phyloP scores from a whole-genome alignment of 2,888 invertebrate genomes.

The Glaucopsyche alexis region DNA sequence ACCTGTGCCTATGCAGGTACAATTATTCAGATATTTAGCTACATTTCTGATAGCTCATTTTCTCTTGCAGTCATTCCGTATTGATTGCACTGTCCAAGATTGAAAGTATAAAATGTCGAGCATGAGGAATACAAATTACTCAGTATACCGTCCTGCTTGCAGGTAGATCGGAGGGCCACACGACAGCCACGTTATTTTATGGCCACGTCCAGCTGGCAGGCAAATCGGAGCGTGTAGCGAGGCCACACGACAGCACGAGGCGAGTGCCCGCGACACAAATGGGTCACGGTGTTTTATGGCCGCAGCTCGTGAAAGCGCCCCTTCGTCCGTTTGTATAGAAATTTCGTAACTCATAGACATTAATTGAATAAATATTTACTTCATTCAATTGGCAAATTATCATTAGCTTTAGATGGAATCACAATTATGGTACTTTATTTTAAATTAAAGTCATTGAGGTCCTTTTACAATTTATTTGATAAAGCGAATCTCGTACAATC shows the following conservation, averaged over 20 bases:
- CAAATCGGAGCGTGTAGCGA: not conserved
- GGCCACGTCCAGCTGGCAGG: not conserved
- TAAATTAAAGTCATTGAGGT: not conserved
- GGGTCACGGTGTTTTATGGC: constrained; percentile 64
- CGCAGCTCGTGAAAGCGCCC: constrained; percentile 45
- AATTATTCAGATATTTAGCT: too few relatives aligned
- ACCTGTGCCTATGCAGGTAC: too few relatives aligned
- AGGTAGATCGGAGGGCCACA: too few relatives aligned
- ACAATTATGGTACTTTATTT: not conserved
- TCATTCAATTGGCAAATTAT: constrained; percentile 19
- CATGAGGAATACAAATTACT: too few relatives aligned
- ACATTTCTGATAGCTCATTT: too few relatives aligned
- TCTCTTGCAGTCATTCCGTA: too few relatives aligned
- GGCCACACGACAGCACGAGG: constrained; percentile 41
- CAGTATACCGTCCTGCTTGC: too few relatives aligned
- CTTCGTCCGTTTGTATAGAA: constrained; percentile 43
- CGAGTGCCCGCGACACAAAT: constrained; percentile 66
- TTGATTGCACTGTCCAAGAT: too few relatives aligned
- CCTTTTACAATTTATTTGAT: too few relatives aligned
- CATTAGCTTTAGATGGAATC: not conserved
- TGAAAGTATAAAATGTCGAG: too few relatives aligned
- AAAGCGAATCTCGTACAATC: too few relatives aligned
- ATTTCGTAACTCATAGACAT: constrained; percentile 31
- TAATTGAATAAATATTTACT: constrained; percentile 4
- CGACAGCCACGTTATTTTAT: too few relatives aligned